phyloP scores from a whole-genome alignment of 2,113 vertebrate species.

The Anoplopoma fimbria region DNA sequence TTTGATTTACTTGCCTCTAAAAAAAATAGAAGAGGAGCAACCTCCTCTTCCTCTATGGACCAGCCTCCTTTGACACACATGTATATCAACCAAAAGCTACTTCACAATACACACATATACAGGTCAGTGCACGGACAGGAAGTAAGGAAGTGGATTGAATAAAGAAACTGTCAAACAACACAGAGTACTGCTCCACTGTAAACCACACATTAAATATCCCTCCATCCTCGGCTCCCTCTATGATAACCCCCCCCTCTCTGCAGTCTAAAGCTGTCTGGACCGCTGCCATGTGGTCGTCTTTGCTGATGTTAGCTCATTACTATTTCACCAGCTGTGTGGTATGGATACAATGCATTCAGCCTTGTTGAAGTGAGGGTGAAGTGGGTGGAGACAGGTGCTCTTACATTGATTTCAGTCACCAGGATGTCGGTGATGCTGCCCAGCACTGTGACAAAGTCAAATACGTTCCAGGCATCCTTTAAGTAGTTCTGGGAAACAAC shows the following conservation, averaged over 20 bases:
- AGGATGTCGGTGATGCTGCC: constrained; percentile 99
- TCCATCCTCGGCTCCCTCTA: neutral
- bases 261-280: constrained; percentile 2
- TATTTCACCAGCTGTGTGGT: neutral
- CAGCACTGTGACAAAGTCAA: constrained; percentile 98
- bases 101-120: constrained; percentile 7
- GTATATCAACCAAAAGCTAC: neutral
- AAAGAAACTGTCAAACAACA: constrained; percentile 2
- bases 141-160: constrained; percentile 3
- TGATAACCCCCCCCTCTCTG: neutral
- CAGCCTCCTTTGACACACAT: too few relatives aligned
- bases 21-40: too few relatives aligned
- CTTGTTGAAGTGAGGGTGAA: neutral
- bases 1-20: too few relatives aligned
- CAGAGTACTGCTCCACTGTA: neutral
- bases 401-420: constrained; percentile 98
- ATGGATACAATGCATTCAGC: neutral
- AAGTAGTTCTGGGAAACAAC: constrained; percentile 89
- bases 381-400: constrained; percentile 57
- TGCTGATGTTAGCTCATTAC: constrained; percentile 15
- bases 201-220: neutral
- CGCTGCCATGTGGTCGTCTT: constrained; percentile 11
- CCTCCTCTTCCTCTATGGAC: too few relatives aligned
- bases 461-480: constrained; percentile 97
- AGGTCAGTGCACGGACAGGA: neutral